Base-by-base conservation (phyloP, 2,888 invertebrate genomes). In the Tubulanus polymorphus region DNA sequence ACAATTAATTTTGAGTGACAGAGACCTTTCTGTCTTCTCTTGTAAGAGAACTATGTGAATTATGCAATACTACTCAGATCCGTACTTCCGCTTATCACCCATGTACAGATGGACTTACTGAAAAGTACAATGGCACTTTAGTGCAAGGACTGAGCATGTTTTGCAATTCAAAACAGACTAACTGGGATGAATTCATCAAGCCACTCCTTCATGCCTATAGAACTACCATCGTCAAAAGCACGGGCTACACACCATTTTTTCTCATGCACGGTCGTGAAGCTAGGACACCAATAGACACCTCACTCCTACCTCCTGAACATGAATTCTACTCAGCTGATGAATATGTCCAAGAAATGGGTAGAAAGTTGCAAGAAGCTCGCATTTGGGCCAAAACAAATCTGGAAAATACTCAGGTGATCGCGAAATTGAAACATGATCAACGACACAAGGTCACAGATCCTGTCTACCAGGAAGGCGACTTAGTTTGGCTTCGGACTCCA, bases 401-500 rank as follows among this genome's bases (percentile, higher is more conserved):
- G 12, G n/a, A 23, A 15, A 5, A 15, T 10, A n/a, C 45, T 2
- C 54, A 57, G 27, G 29, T 26, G 18, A 54, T 28, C 3, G 25
- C 5, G 18, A 59, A 59, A 23, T 27, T 48, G 12, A n/a, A 41
- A 5, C 37, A 54, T 51, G 59, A 59, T 32, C 29, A 18, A 20
- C 18, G 23, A 41, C 35, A 28, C 10, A 47, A 47, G 12, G 47
- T 55, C 2, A 29, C 12, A 27, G 23, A 41, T 20, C 60, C 56
- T 20, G 27, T 29, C 1, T 60, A 46, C 28, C 1, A 46, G 29
- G 28, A 53, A 30, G 37, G 56, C 20, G 55, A 58, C 15, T 12
- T 35, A 12, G 60, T 60, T 1, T 12, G 55, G 1, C 25, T 58
- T 8, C 47, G 51, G 2, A 45, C 20, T 2, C 35, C 37, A 18